Evolutionary conservation across 2,113 vertebrate genomes (phyloP).

Genomic region (Paracanthobrama guichenoti): DNA sequence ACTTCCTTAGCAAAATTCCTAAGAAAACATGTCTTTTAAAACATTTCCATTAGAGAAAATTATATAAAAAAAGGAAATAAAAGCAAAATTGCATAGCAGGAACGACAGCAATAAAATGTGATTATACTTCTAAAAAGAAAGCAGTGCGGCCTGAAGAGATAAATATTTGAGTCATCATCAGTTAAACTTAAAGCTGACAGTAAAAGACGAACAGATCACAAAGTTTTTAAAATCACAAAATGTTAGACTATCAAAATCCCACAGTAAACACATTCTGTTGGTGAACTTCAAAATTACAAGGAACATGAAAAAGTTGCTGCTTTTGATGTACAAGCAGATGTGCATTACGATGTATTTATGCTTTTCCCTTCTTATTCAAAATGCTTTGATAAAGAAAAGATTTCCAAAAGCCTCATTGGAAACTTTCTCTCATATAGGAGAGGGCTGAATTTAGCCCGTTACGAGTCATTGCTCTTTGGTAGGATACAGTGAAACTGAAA

Average conservation of each 20-base stretch:
- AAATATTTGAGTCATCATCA: slow-evolving; percentile 21
- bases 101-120: background rate
- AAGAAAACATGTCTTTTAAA: background rate
- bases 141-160: background rate
- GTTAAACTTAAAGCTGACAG: background rate
- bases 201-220: slow-evolving; percentile 22
- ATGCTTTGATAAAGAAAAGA: slow-evolving; percentile 31
- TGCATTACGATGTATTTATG: slow-evolving; percentile 31
- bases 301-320: background rate
- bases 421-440: background rate
- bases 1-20: background rate
- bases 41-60: background rate
- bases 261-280: slow-evolving; percentile 43
- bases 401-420: slow-evolving; percentile 17
- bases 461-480: background rate
- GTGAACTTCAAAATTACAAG: slow-evolving; percentile 53
- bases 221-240: slow-evolving; percentile 30
- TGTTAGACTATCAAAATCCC: slow-evolving; percentile 34
- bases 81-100: background rate
- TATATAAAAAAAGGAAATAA: background rate
- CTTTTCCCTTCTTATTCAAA: background rate
- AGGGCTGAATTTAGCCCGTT: background rate
- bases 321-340: slow-evolving; percentile 47
- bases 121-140: background rate
- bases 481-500: background rate